A percentile compares a stretch with the other conserved stretches of the same genome.
phyloP scores from a whole-genome alignment of 2,797 vertebrate genomes.

The Dryobates pubescens region DNA sequence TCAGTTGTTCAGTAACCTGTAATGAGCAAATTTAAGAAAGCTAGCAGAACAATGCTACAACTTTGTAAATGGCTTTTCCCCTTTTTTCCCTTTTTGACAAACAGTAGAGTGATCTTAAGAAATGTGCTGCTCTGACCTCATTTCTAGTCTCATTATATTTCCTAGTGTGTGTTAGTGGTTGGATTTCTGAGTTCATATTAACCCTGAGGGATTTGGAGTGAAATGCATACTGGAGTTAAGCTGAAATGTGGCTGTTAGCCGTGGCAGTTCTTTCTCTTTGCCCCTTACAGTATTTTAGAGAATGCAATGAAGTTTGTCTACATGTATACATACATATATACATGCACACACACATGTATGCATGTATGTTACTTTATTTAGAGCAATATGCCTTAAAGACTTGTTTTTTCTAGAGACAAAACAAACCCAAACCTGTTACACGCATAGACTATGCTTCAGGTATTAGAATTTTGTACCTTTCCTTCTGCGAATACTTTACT shows the following conservation, averaged over 20 bases:
- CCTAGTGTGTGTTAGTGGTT: not conserved
- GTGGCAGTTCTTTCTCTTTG: not conserved
- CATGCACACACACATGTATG: not conserved
- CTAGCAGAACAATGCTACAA: not conserved
- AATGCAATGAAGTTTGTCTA: not conserved
- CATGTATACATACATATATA: too few species aligned
- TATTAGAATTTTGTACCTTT: not conserved
- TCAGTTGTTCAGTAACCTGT: slow-evolving; percentile 32
- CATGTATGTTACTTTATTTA: not conserved
- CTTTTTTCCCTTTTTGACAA: slow-evolving; percentile 28
- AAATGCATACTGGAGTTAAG: not conserved
- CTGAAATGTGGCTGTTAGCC: not conserved
- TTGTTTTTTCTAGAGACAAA: not conserved
- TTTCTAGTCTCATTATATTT: slow-evolving; percentile 62
- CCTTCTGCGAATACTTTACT: not conserved
- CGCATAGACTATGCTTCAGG: not conserved
- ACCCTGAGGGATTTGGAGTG: slow-evolving; percentile 8
- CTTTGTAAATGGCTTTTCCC: not conserved
- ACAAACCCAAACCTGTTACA: not conserved
- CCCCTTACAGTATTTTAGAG: not conserved
- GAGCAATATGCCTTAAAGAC: not conserved
- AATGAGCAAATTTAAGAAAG: slow-evolving; percentile 42
- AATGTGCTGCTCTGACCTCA: slow-evolving; percentile 21
- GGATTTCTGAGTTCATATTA: slow-evolving; percentile 17
- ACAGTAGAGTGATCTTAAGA: not conserved